These are phyloP conservation scores for Bubalus kerabau DNA, from an alignment of 2,113 vertebrate species.

Conservation along the genomic window DNA sequence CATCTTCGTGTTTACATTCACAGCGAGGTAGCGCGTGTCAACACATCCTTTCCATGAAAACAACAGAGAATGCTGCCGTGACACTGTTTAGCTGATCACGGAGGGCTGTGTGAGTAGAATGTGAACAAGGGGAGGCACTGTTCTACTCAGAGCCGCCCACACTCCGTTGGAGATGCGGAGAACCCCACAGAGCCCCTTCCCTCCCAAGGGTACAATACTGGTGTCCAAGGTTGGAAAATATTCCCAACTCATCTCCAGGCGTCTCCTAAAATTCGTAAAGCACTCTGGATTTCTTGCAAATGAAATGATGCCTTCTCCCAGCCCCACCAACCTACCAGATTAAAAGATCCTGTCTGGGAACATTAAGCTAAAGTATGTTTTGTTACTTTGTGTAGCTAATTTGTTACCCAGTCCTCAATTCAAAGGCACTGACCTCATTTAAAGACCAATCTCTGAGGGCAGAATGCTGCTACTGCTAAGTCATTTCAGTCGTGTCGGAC, in stretches of 20 bases:
- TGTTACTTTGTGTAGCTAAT: not conserved
- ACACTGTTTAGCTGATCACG: not conserved
- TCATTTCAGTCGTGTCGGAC: no score
- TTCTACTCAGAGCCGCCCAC: not conserved
- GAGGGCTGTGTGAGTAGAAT: not conserved
- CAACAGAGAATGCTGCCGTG: not conserved
- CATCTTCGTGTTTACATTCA: slow-evolving; percentile 43
- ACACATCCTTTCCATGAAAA: slow-evolving; percentile 45
- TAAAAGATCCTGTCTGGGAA: not conserved
- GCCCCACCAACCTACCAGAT: not conserved
- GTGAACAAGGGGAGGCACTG: not conserved
- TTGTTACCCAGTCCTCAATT: not conserved
- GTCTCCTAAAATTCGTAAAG: not conserved
- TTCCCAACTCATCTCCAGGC: not conserved
- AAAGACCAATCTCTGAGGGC: not conserved
- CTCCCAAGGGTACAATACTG: rapidly evolving
- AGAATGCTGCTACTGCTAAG: not conserved
- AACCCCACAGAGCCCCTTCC: not conserved
- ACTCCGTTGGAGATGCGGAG: not conserved
- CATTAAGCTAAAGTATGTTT: not conserved
- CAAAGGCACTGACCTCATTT: not conserved
- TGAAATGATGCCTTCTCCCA: not conserved
- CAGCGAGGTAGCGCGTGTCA: slow-evolving; percentile 59
- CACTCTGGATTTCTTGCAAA: not conserved
- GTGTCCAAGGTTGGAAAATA: not conserved